Conservation (phyloP, 1,140 invertebrate species). For the Paraescarpia echinospica region DNA sequence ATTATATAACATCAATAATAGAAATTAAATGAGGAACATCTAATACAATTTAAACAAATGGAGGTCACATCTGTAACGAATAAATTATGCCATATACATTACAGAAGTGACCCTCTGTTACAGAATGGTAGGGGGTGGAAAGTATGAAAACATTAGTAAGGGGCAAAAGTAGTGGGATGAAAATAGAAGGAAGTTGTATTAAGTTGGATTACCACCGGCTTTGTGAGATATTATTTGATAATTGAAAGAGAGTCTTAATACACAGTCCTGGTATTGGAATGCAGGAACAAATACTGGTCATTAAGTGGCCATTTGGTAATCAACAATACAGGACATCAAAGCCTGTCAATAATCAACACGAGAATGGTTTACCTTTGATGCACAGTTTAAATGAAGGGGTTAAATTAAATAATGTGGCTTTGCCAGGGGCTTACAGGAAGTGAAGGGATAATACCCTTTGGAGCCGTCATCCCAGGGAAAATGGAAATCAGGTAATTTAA, state of each 20-base stretch:
- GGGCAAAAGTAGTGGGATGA: background rate
- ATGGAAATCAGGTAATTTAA: background rate
- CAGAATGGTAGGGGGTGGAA: background rate
- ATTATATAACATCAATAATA: no score
- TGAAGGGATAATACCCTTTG: background rate
- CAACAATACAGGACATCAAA: background rate
- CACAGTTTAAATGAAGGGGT: background rate
- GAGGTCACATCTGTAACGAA: no score
- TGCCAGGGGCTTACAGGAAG: background rate
- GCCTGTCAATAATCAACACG: background rate
- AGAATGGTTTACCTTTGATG: background rate
- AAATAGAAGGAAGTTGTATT: background rate
- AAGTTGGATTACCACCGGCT: background rate
- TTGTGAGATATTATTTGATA: background rate
- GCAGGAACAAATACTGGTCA: background rate
- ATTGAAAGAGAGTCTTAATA: background rate
- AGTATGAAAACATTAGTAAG: background rate
- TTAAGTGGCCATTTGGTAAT: background rate
- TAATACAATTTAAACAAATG: no score
- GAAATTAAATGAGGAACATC: no score
- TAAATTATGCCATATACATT: no score
- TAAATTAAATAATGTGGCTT: background rate
- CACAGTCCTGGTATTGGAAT: background rate
- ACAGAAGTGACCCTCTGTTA: no score
- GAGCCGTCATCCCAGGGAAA: background rate